Evolutionary conservation across 2,888 invertebrate species (phyloP), one percentile per base, ranked within the genome.

Genomic region (Tanytarsus gracilentus): DNA sequence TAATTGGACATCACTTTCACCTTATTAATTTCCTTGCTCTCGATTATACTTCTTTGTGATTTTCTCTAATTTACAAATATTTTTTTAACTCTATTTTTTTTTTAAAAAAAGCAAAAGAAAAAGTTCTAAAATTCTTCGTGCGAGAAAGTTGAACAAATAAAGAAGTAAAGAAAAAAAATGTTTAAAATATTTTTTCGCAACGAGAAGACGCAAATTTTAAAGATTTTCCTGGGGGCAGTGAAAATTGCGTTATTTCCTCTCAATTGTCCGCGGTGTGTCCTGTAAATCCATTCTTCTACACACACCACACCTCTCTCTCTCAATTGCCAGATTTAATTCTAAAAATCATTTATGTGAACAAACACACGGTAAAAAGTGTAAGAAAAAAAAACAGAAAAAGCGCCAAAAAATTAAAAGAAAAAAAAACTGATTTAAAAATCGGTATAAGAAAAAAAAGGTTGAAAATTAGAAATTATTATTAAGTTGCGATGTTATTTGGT

Each of bases 341-440:
- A 58, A 58, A 58, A 48, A 58, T 55, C 40, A 55, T 55, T 55
- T 55, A 36, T 51, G 51, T 53, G 36, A 53, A 53, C 53, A 53
- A 53, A 53, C 21, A n/a, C 21, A 9, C 26, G 14, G 40, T 23
- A 25, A 51, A 14, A 23, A 30, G 30, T 18, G 30, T 18, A 39
- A 21, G 30, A 25, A 29, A 29, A 18, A 18, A 51, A 50, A 9
- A 40, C 26, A 21, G 33, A 55, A 25, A 33, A 55, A 53, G 36
- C 36, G 36, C 36, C 36, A 36, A 36, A 36, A 14, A 14, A 36
- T 36, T 4, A 14, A n/a, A 36, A 36, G 16, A 14, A 36, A 36
- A 36, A 16, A 36, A 36, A 36, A 36, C 36, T 36, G 36, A 36
- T 14, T 36, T 36, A n/a, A 14, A 36, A 36, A n/a, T n/a, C n/a